These are phyloP conservation scores for Forbesichthys papilliferus DNA, from an alignment of 2,113 vertebrate species.

Conservation along the genomic window DNA sequence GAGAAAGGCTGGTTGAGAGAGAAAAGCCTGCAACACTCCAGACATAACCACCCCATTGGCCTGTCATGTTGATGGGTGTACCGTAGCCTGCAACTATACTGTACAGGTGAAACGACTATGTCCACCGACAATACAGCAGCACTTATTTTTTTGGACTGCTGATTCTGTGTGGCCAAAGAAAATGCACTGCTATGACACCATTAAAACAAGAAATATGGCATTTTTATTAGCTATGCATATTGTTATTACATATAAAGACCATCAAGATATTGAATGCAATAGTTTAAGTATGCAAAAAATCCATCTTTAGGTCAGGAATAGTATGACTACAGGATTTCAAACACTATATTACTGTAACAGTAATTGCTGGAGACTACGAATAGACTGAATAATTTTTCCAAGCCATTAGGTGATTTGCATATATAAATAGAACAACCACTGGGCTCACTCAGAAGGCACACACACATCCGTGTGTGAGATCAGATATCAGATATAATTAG, in stretches of 20 bases:
- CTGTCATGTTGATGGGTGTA: slow-evolving; percentile 8
- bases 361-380: neutral
- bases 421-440: slow-evolving; percentile 2
- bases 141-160: too few relatives aligned
- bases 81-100: neutral
- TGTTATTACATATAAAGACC: too few relatives aligned
- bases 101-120: neutral
- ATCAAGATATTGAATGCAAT: too few relatives aligned
- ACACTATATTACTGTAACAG: neutral
- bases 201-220: too few relatives aligned
- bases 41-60: slow-evolving; percentile 23
- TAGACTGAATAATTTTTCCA: neutral
- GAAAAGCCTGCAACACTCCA: slow-evolving; percentile 21
- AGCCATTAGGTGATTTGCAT: neutral
- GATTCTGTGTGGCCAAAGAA: too few relatives aligned
- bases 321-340: neutral
- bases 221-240: neutral
- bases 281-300: too few relatives aligned
- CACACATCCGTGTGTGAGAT: too few relatives aligned
- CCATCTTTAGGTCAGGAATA: too few relatives aligned
- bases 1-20: slow-evolving; percentile 25
- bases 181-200: too few relatives aligned
- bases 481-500: too few relatives aligned
- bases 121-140: too few relatives aligned
- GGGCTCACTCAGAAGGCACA: neutral